These are phyloP conservation scores for Ptychochromis oligacanthus DNA, from an alignment of 2,113 vertebrate genomes.

Conservation along the genomic window DNA sequence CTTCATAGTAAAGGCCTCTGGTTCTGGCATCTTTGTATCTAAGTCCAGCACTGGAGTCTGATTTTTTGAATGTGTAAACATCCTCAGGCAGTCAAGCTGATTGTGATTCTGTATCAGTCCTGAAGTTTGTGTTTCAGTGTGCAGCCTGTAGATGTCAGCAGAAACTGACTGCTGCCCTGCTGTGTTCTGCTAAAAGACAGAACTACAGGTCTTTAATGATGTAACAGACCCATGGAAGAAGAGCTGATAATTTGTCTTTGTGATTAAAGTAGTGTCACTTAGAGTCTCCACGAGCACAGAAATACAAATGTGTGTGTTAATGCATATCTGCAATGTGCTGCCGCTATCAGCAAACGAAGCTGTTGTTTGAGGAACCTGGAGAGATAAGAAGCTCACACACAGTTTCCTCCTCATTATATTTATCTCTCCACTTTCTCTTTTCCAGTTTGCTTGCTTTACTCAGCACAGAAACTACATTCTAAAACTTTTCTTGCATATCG, in stretches of 20 bases:
- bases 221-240: neutral
- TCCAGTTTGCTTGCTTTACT: conserved; percentile 8
- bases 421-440: conserved; percentile 19
- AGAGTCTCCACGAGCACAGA: neutral
- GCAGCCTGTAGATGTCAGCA: neutral
- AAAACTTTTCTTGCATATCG: neutral
- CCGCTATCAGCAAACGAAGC: conserved; percentile 11
- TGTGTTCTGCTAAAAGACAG: neutral
- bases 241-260: neutral
- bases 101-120: neutral
- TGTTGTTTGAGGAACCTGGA: neutral
- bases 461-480: neutral
- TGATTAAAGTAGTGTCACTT: neutral
- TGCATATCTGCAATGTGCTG: neutral
- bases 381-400: conserved; percentile 25
- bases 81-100: neutral
- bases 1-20: neutral
- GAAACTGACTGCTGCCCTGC: neutral
- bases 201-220: neutral
- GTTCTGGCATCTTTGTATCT: neutral
- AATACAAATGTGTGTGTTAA: neutral
- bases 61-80: neutral
- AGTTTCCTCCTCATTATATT: conserved; percentile 7
- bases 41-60: neutral
- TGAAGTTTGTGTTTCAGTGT: neutral